Percentiles rank a stretch among this genome's conserved stretches.
These are phyloP conservation scores for Epinephelus fuscoguttatus DNA, from an alignment of 2,113 vertebrate species.

Conservation along the genomic window DNA sequence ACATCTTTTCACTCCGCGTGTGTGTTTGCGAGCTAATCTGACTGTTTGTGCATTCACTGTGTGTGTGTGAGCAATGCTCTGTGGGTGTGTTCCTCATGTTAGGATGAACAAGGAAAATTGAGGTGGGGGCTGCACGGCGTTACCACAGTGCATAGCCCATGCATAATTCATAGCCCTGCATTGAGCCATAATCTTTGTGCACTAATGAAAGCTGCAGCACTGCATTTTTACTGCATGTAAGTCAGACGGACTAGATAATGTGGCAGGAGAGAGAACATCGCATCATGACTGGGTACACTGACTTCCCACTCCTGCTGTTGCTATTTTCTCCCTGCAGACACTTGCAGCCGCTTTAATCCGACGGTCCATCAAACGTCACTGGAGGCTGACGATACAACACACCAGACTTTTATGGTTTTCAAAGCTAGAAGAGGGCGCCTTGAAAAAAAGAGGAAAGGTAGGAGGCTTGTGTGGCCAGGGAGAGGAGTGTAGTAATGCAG, in stretches of 20 bases:
- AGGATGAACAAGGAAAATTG: slow-evolving; percentile 48
- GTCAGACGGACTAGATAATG: slow-evolving; percentile 67
- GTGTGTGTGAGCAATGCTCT: slow-evolving; percentile 37
- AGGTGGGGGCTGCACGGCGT: background rate
- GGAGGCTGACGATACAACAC: slow-evolving; percentile 43
- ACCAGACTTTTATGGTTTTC: slow-evolving; percentile 36
- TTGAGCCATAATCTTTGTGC: slow-evolving; percentile 79
- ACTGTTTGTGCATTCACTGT: slow-evolving; percentile 37
- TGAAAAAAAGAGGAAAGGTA: slow-evolving; percentile 1
- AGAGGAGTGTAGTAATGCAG: slow-evolving; percentile 16
- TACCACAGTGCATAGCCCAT: slow-evolving; percentile 57
- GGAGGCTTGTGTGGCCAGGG: slow-evolving; percentile 5
- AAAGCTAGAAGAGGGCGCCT: slow-evolving; percentile 4
- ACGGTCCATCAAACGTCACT: slow-evolving; percentile 70
- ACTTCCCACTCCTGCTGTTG: slow-evolving; percentile 44
- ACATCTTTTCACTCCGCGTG: slow-evolving; percentile 6
- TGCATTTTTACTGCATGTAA: slow-evolving; percentile 67
- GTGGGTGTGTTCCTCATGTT: slow-evolving; percentile 60
- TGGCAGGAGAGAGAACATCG: slow-evolving; percentile 56
- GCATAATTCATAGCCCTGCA: slow-evolving; percentile 78
- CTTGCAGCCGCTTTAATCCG: slow-evolving; percentile 53
- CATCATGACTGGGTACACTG: slow-evolving; percentile 63
- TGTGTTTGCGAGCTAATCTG: slow-evolving; percentile 35
- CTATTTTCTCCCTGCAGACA: slow-evolving; percentile 45
- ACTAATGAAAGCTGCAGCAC: slow-evolving; percentile 77